These are phyloP conservation scores for Mycogona germanica DNA, from an alignment of 2,888 invertebrate species.

Conservation along the genomic window DNA sequence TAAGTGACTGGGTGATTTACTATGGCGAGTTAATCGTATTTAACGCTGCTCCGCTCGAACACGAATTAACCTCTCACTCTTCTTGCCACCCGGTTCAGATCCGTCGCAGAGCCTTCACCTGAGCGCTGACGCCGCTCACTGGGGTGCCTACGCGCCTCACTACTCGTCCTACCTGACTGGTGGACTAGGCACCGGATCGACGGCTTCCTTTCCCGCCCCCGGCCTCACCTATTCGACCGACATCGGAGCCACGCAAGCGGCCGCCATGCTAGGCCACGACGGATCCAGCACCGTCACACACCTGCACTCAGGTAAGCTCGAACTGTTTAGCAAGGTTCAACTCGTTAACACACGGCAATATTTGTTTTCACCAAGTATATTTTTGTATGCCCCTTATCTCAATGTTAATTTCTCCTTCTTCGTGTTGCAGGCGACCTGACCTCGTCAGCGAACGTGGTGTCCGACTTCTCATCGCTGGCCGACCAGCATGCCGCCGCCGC, in stretches of 20 bases:
- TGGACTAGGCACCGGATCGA: conserved; percentile 19
- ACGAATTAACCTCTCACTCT: too few species aligned
- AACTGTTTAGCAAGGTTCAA: neutral
- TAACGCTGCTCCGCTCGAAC: too few species aligned
- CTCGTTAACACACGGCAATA: neutral
- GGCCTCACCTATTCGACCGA: conserved; percentile 17
- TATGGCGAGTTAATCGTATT: too few species aligned
- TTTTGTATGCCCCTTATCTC: neutral
- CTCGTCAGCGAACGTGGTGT: conserved; percentile 16
- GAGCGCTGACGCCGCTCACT: conserved; percentile 20
- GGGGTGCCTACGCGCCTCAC: conserved; percentile 23
- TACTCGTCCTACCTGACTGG: conserved; percentile 23
- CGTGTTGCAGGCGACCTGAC: conserved; percentile 18
- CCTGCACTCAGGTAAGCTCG: conserved; percentile 6
- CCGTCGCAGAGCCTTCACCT: conserved; percentile 22
- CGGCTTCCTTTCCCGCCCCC: conserved; percentile 20
- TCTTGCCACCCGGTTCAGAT: conserved; percentile 19
- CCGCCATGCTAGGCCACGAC: conserved; percentile 5
- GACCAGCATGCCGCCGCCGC: conserved; percentile 20
- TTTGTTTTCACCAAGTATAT: neutral
- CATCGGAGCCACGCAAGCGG: conserved; percentile 12
- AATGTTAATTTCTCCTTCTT: neutral
- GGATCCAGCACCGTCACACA: conserved; percentile 5
- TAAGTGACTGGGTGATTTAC: too few species aligned
- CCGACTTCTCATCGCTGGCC: conserved; percentile 18